Percentiles rank a stretch among this genome's conserved stretches.
These are phyloP conservation scores for Aleiodes alternator DNA, from an alignment of 2,888 invertebrate genomes.

Conservation along the genomic window DNA sequence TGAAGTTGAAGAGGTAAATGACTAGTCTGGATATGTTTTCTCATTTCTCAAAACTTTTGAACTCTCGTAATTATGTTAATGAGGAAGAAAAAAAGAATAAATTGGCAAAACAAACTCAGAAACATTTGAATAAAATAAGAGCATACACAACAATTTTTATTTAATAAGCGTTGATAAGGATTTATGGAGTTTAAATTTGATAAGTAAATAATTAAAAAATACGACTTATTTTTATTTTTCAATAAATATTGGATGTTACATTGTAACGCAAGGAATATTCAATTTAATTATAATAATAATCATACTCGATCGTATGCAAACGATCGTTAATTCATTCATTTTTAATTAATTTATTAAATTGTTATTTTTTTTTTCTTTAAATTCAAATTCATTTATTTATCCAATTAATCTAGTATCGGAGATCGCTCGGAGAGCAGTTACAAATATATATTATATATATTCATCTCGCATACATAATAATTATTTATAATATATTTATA, in stretches of 20 bases:
- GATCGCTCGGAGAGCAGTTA: conserved; percentile 53
- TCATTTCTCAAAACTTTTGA: no score
- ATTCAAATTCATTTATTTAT: conserved; percentile 20
- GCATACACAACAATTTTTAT: no score
- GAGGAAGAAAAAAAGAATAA: no score
- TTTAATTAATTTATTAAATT: not conserved
- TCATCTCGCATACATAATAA: conserved; percentile 36
- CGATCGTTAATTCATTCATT: not conserved
- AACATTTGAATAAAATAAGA: no score
- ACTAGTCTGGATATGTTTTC: no score
- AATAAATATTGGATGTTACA: conserved; percentile 72
- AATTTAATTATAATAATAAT: conserved; percentile 58
- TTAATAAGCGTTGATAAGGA: not conserved
- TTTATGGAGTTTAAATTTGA: no score
- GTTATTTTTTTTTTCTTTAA: conserved; percentile 19
- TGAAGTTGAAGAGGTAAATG: no score
- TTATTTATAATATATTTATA: conserved; percentile 34
- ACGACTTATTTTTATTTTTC: conserved; percentile 55
- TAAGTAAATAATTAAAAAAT: conserved; percentile 47
- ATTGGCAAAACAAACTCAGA: no score
- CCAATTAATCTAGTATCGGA: conserved; percentile 40
- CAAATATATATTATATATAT: conserved; percentile 54
- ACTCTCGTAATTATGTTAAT: no score
- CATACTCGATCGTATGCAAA: conserved; percentile 53
- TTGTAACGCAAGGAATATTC: conserved; percentile 68